These are phyloP conservation scores for Cryptosula pallasiana DNA, from an alignment of 2,888 invertebrate species.

Conservation along the genomic window DNA sequence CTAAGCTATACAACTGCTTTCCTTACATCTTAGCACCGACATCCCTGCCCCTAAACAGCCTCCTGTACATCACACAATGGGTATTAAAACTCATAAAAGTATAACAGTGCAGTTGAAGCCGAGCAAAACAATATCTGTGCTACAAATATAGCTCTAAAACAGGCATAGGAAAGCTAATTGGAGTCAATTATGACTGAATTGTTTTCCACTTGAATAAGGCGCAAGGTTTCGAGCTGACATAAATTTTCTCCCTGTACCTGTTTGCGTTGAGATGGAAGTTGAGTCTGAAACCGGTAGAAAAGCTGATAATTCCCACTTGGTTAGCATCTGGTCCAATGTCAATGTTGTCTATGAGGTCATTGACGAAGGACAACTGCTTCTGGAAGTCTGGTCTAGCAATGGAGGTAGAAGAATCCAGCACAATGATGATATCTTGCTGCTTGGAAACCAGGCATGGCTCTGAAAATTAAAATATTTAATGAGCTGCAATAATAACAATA, in stretches of 20 bases:
- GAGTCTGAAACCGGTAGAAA: background rate
- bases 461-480: background rate
- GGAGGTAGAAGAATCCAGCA: constrained; percentile 22
- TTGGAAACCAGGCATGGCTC: background rate
- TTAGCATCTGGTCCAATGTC: constrained; percentile 23
- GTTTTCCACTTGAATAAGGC: too few relatives aligned
- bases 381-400: constrained; percentile 19
- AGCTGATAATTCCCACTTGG: constrained; percentile 21
- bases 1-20: too few relatives aligned
- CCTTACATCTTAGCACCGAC: background rate
- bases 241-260: too few relatives aligned
- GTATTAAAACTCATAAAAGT: background rate
- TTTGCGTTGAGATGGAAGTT: constrained; percentile 24
- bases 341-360: constrained; percentile 11
- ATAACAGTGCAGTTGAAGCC: too few relatives aligned
- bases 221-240: too few relatives aligned
- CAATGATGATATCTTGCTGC: constrained; percentile 20
- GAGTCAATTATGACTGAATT: too few relatives aligned
- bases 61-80: background rate
- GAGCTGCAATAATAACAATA: background rate
- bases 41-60: background rate
- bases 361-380: constrained; percentile 23
- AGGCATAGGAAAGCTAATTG: too few relatives aligned
- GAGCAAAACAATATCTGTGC: too few relatives aligned
- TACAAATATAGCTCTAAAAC: too few relatives aligned